phyloP scores from a whole-genome alignment of 2,113 vertebrate species.

The Brachypteracias leptosomus region DNA sequence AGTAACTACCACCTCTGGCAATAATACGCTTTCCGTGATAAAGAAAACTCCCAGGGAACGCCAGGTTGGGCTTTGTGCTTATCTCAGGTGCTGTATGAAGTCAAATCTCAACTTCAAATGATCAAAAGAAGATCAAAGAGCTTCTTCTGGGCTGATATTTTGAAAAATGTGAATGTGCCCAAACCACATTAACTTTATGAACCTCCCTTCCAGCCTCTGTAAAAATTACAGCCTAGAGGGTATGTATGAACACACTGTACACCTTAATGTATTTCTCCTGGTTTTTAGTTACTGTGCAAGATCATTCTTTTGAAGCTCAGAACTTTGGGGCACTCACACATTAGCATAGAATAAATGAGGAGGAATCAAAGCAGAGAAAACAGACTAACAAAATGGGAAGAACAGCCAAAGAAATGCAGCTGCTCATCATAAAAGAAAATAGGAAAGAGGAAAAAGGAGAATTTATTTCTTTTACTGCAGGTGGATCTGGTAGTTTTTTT shows the following conservation, averaged over 20 bases:
- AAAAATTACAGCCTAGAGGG: conserved; percentile 25
- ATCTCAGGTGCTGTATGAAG: background rate
- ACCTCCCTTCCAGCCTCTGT: background rate
- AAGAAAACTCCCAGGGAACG: background rate
- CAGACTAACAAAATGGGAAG: background rate
- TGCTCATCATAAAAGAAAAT: background rate
- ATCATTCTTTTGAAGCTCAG: background rate
- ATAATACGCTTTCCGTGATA: background rate
- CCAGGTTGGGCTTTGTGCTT: background rate
- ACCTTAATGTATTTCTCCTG: background rate
- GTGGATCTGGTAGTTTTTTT: background rate
- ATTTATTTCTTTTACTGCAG: background rate
- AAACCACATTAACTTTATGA: background rate
- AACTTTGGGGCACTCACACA: background rate
- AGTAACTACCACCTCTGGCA: background rate
- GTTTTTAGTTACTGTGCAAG: background rate
- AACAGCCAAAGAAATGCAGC: background rate
- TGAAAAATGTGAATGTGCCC: background rate
- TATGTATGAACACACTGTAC: background rate
- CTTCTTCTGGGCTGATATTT: background rate
- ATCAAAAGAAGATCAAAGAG: conserved; percentile 53
- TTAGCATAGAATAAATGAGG: conserved; percentile 27
- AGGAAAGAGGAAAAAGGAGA: background rate
- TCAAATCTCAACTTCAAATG: background rate
- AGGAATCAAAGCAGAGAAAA: conserved; percentile 15